These are phyloP conservation scores for Anomalospiza imberbis DNA, from an alignment of 2,797 vertebrate genomes.

Conservation along the genomic window DNA sequence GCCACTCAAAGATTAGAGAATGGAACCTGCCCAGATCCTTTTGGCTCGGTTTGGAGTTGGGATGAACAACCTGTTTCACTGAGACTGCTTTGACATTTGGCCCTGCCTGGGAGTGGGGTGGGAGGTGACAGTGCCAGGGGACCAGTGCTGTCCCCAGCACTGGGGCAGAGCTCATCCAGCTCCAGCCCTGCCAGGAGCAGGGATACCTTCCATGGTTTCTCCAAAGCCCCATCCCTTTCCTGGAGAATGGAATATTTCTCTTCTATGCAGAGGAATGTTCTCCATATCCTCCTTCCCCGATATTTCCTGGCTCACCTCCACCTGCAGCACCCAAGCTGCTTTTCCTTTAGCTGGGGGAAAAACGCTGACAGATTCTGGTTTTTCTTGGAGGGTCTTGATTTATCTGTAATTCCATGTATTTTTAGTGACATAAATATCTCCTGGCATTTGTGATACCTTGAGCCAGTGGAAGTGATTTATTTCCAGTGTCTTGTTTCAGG, in stretches of 20 bases:
- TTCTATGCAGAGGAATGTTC: not conserved
- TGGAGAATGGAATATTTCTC: not conserved
- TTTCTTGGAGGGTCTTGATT: not conserved
- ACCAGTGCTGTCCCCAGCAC: not conserved
- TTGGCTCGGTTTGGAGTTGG: not conserved
- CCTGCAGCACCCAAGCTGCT: not conserved
- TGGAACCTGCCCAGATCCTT: not conserved
- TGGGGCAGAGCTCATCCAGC: not conserved
- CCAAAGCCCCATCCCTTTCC: not conserved
- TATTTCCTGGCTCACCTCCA: not conserved
- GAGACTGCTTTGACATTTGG: not conserved
- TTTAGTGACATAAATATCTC: constrained; percentile 18
- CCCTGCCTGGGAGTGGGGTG: not conserved
- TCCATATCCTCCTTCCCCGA: not conserved
- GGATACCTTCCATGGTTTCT: not conserved
- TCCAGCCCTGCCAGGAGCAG: not conserved
- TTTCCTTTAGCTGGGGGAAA: not conserved
- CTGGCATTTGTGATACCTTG: not conserved
- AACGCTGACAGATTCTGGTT: not conserved
- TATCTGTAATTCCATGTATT: not conserved
- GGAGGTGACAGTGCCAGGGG: not conserved
- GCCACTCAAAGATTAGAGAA: not conserved
- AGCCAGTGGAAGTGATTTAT: constrained; percentile 23
- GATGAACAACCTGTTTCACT: not conserved
- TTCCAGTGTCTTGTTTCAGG: constrained; percentile 28